These are phyloP conservation scores for Nothoprocta pentlandii DNA, from an alignment of 2,113 vertebrate genomes.

Conservation along the genomic window DNA sequence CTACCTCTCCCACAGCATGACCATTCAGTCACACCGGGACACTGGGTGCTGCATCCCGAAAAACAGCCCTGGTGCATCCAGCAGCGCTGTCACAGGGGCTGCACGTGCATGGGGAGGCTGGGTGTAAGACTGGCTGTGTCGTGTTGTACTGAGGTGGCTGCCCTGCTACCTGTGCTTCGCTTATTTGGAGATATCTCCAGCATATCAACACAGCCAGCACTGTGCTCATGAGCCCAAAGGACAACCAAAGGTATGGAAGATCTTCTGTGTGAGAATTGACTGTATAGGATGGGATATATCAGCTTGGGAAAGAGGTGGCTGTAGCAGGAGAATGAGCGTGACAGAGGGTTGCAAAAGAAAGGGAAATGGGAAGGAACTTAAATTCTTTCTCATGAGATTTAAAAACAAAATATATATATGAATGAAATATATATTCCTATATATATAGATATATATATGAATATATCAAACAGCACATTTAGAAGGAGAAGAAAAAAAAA, in stretches of 20 bases:
- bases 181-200: not conserved
- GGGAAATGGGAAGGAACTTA: not conserved
- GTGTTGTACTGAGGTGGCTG: not conserved
- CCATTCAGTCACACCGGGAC: not conserved
- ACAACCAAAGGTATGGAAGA: not conserved
- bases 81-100: not conserved
- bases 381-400: not conserved
- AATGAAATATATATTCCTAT: too few relatives aligned
- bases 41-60: not conserved
- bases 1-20: accelerated
- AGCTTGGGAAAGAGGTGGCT: not conserved
- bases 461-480: not conserved
- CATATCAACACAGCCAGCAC: not conserved
- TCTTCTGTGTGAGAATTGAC: not conserved
- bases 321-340: not conserved
- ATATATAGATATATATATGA: not conserved
- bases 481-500: not conserved
- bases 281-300: not conserved
- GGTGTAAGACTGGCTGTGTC: not conserved
- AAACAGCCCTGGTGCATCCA: accelerated
- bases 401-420: not conserved
- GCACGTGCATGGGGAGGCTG: not conserved
- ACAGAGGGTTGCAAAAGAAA: not conserved
- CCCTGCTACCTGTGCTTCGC: not conserved
- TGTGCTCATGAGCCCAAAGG: not conserved